Percentiles rank a stretch among this genome's conserved stretches.
Conservation (phyloP, 1,140 invertebrate genomes). For the Piezodorus guildinii region DNA sequence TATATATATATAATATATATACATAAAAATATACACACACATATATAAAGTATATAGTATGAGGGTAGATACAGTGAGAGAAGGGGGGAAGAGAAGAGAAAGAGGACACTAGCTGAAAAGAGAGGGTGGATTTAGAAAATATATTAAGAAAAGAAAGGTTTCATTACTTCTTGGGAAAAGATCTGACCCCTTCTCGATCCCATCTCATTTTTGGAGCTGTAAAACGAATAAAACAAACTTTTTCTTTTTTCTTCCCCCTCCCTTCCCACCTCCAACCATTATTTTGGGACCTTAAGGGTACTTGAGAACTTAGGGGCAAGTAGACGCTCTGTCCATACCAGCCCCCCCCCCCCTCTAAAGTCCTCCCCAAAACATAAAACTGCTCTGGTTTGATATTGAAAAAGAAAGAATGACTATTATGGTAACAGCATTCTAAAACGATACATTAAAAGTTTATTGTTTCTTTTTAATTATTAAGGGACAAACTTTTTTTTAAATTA, state of each 20-base stretch:
- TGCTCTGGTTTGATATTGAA: too few species aligned
- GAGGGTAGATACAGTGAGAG: too few species aligned
- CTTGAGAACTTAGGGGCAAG: neutral
- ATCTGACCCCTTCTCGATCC: neutral
- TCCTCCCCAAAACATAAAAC: neutral
- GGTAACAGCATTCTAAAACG: too few species aligned
- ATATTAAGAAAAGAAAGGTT: neutral
- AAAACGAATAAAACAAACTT: constrained; percentile 7
- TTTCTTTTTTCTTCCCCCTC: neutral
- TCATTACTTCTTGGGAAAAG: constrained; percentile 1
- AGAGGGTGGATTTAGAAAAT: neutral
- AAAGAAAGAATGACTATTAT: too few species aligned
- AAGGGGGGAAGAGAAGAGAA: too few species aligned
- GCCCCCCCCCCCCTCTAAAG: neutral
- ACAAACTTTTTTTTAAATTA: too few species aligned
- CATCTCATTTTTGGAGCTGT: constrained; percentile 4
- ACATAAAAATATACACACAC: too few species aligned
- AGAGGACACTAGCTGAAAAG: neutral
- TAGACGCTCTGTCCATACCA: neutral
- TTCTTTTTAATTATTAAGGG: too few species aligned
- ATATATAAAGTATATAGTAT: too few species aligned
- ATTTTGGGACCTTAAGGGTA: constrained; percentile 2
- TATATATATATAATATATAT: too few species aligned
- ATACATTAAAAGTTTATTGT: too few species aligned
- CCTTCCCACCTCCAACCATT: neutral